These are phyloP conservation scores for Pachydiplax longipennis DNA, from an alignment of 2,888 invertebrate genomes.

Conservation along the genomic window DNA sequence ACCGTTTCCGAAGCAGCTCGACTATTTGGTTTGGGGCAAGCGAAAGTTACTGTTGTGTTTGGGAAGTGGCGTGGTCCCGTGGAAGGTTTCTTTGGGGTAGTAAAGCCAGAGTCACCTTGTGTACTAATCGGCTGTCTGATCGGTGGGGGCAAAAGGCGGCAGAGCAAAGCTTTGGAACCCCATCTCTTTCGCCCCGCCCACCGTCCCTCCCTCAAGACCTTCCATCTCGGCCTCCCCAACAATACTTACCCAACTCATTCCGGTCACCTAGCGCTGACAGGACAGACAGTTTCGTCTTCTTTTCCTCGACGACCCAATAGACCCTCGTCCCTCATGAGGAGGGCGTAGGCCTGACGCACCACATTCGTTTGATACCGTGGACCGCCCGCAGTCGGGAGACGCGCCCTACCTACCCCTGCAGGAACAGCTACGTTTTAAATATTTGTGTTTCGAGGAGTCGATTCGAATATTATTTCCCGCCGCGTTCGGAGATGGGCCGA, in stretches of 20 bases:
- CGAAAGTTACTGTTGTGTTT: not conserved
- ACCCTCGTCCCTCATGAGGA: not conserved
- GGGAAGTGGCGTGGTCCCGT: not conserved
- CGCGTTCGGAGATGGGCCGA: no score
- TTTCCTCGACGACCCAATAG: constrained; percentile 6
- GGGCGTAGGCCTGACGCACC: constrained; percentile 4
- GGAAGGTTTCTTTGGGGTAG: not conserved
- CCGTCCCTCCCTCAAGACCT: not conserved
- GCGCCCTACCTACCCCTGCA: not conserved
- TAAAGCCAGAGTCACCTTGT: not conserved
- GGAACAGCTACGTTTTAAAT: not conserved
- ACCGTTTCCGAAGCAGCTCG: no score
- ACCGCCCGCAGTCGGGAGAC: not conserved
- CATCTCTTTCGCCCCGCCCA: not conserved
- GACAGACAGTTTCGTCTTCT: constrained; percentile 37
- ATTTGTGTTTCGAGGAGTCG: not conserved
- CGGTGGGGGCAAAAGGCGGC: constrained; percentile 2
- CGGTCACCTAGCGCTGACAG: constrained; percentile 42
- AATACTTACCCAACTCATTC: constrained; percentile 37
- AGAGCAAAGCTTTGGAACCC: not conserved
- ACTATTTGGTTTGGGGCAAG: not conserved
- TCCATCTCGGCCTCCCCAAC: constrained; percentile 8
- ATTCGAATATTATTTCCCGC: no score
- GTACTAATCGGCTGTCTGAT: constrained; percentile 30
- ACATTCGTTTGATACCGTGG: not conserved